Evolutionary conservation across 2,113 vertebrate genomes (phyloP), one percentile per base, ranked within the genome.

Genomic region (Gambusia holbrooki): DNA sequence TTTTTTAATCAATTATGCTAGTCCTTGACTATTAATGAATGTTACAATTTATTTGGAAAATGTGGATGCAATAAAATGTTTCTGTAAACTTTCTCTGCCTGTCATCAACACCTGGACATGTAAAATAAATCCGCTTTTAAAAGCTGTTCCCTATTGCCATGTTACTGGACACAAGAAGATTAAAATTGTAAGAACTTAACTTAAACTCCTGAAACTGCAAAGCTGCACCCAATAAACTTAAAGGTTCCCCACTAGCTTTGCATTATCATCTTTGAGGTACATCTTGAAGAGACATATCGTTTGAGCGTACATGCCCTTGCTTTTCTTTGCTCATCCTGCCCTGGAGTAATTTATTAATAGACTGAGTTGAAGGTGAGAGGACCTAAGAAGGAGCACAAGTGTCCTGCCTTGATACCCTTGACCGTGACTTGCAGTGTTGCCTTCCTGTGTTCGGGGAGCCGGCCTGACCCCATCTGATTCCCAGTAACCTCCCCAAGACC

Each of bases 371-470:
- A 93, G 86, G 89, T 91, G 83, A 92, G 76, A 86, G 77, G 8
- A 25, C 86, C 84, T 45, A 30, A 79, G 63, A 80, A 63, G 78
- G 78, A 84, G 82, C 76, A 83, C 88, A 62, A 79, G 80, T 76
- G 74, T 89, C 74, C 87, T 90, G 88, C 90, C 91, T 87, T 91
- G 89, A 91, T 87, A 87, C 80, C 64, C 76, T 67, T 69, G 79
- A 82, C 84, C 86, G 75, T 87, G 76, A 88, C 88, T 91, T 86
- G 83, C 86, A 87, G 81, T 76, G 67, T 71, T 84, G 74, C 74
- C 84, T 92, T 90, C 88, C 92, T 93, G 92, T 94, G 90, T 92
- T 94, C 88, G 86, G 91, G 90, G 88, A 93, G 87, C 86, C 72
- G 45, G 74, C 74, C 27, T 89, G 87, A 93, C 90, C 81, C 78